Base-by-base conservation (phyloP, 2,888 invertebrate genomes). In the Dryomyza anilis region DNA sequence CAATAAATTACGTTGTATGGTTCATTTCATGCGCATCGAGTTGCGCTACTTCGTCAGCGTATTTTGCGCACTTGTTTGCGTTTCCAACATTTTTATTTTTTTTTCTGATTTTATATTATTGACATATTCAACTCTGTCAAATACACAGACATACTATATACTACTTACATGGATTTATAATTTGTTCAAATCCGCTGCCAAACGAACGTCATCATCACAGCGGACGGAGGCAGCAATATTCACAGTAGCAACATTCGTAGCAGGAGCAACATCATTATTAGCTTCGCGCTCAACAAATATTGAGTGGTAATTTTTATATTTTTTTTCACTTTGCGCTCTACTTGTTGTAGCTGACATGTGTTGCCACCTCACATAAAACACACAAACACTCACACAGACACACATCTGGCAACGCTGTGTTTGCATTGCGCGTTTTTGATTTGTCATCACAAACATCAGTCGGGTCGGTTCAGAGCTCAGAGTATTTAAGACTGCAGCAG, bases 151-250 rank as follows among this genome's bases (percentile, higher is more conserved):
- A 55, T 3, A 21, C n/a, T 48, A 19, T n/a, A 21, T 30, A 48
- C 56, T 14, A 21, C 46, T 48, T 30, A 33, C 23, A 46, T 55
- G 25, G 33, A 30, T 45, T 48, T 60, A 50, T 33, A 33, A 60
- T 30, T 60, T 50, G 8, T 55, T n/a, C 48, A 60, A 60, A 60
- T 50, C 50, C 43, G 23, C 48, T 33, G 48, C 29, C 59, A 48
- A 45, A 21, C 59, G 46, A 33, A 48, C 59, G 23, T 48, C 59
- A 60, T 60, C 50, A n/a, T n/a, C n/a, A n/a, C n/a, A n/a, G n/a
- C n/a, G n/a, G n/a, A n/a, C n/a, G n/a, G n/a, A n/a, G n/a, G n/a
- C n/a, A n/a, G n/a, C n/a, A n/a, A n/a, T n/a, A n/a, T n/a, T n/a
- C n/a, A n/a, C n/a, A n/a, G n/a, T n/a, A n/a, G n/a, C n/a, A n/a